A percentile compares a stretch with the other conserved stretches of the same genome.
These are phyloP conservation scores for Aphodius sticticus DNA, from an alignment of 2,888 invertebrate species.

Conservation along the genomic window DNA sequence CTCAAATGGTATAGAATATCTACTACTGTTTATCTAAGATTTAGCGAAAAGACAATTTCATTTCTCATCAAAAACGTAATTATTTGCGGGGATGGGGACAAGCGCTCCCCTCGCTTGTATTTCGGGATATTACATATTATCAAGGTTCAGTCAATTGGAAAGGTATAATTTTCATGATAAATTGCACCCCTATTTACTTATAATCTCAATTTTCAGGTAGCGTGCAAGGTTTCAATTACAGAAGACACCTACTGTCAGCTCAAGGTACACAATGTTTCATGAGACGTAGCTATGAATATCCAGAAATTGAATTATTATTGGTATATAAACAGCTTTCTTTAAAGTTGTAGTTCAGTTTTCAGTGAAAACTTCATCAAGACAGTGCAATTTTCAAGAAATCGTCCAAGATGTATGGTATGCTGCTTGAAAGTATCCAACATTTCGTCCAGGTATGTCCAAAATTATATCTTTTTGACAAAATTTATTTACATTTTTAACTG, in stretches of 20 bases:
- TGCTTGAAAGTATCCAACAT: conserved; percentile 70
- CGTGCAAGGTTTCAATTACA: neutral
- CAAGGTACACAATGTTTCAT: neutral
- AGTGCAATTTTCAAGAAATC: neutral
- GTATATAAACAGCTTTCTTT: neutral
- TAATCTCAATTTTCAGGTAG: conserved; percentile 6
- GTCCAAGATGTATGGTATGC: conserved; percentile 69
- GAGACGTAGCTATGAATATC: neutral
- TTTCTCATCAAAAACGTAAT: too few relatives aligned
- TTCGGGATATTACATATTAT: too few relatives aligned
- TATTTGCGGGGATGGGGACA: too few relatives aligned
- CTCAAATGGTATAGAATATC: too few relatives aligned
- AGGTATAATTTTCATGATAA: too few relatives aligned
- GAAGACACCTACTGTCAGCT: neutral
- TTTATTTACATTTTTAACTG: too few relatives aligned
- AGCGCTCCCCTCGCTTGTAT: too few relatives aligned
- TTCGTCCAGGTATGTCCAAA: conserved; percentile 65
- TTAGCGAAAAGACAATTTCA: too few relatives aligned
- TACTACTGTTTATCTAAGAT: too few relatives aligned
- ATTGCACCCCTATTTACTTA: neutral
- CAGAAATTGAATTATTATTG: neutral
- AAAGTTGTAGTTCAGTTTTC: conserved; percentile 9
- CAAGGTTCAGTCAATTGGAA: too few relatives aligned
- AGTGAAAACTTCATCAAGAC: neutral
- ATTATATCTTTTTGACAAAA: too few relatives aligned